Conservation (phyloP, 2,888 invertebrate genomes). For the Lepas anatifera region DNA sequence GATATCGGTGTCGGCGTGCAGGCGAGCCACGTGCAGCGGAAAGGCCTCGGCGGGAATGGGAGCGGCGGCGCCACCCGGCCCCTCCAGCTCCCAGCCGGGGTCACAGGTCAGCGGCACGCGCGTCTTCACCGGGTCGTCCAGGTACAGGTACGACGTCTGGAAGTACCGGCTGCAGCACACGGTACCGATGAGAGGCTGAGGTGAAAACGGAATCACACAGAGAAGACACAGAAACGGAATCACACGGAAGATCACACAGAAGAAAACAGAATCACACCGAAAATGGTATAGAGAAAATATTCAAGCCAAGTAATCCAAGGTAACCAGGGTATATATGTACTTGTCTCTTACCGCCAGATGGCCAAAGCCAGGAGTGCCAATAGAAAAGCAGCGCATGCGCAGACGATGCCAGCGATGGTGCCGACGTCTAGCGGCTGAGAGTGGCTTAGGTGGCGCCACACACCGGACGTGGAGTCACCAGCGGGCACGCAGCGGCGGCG, state of each 20-base stretch:
- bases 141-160: slow-evolving; percentile 42
- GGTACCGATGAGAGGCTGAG: no score
- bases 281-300: no score
- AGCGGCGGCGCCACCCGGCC: slow-evolving; percentile 27
- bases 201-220: no score
- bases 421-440: slow-evolving; percentile 44
- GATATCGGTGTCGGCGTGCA: slow-evolving; percentile 38
- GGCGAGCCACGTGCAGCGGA: slow-evolving; percentile 33
- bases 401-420: slow-evolving; percentile 55
- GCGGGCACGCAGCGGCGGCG: background rate
- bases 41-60: slow-evolving; percentile 34
- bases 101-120: slow-evolving; percentile 40
- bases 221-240: no score
- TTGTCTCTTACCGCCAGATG: slow-evolving; percentile 55
- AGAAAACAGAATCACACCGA: no score
- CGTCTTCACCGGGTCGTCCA: slow-evolving; percentile 53
- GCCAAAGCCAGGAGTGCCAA: slow-evolving; percentile 54
- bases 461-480: background rate
- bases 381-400: slow-evolving; percentile 54
- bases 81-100: slow-evolving; percentile 43
- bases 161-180: background rate
- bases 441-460: slow-evolving; percentile 1
- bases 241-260: no score
- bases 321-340: no score
- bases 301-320: no score